A percentile compares a stretch with the other conserved stretches of the same genome.
Evolutionary conservation across 37 sponge, comb jelly and placozoan genomes (phyloP).

Genomic region (Cliona cf. orientalis): DNA sequence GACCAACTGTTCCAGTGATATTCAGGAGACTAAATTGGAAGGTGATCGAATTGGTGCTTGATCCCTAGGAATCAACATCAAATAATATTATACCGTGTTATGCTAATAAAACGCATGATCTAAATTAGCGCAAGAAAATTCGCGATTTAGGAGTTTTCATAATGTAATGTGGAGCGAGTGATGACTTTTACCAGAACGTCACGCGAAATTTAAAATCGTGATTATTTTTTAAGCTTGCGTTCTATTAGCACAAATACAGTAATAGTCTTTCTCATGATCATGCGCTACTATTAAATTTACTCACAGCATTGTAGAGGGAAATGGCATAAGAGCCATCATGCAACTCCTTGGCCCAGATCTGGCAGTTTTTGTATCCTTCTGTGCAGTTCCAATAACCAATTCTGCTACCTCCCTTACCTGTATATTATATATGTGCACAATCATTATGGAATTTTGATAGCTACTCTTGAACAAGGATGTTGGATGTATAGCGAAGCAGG

Average conservation of each 20-base stretch:
- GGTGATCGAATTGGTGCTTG: too few relatives aligned
- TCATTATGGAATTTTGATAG: neutral
- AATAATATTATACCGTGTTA: too few relatives aligned
- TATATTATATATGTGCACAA: neutral
- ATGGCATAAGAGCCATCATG: constrained; percentile 57
- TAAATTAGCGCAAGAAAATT: too few relatives aligned
- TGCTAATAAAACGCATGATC: too few relatives aligned
- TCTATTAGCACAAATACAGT: neutral
- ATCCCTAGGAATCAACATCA: too few relatives aligned
- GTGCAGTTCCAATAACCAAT: constrained; percentile 28
- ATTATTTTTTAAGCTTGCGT: too few relatives aligned
- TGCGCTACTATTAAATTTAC: neutral
- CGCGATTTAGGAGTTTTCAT: neutral
- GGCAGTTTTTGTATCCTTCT: constrained; percentile 49
- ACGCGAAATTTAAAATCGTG: too few relatives aligned
- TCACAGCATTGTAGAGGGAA: constrained; percentile 79
- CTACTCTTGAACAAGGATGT: neutral
- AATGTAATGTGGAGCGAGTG: too few relatives aligned
- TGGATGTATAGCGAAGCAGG: neutral
- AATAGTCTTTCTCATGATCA: neutral
- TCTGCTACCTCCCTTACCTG: constrained; percentile 51
- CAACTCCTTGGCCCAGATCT: constrained; percentile 77
- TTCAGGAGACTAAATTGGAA: constrained; percentile 48
- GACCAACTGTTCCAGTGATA: neutral
- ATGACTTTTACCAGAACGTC: too few relatives aligned